phyloP scores from a whole-genome alignment of 2,113 vertebrate genomes.

The human (Homo sapiens) region DNA sequence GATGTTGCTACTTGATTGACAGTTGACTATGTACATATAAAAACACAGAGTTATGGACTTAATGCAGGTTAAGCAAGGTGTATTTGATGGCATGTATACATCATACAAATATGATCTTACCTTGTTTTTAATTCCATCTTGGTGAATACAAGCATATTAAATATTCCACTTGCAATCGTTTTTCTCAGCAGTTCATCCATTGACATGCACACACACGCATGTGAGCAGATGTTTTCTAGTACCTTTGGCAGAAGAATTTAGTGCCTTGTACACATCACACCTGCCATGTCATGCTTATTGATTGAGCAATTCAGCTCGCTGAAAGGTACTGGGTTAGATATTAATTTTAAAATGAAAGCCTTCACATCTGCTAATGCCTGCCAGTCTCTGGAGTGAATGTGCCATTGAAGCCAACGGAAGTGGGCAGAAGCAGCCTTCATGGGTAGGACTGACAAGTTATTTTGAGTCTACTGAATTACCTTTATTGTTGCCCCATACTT shows the following conservation, averaged over 20 bases:
- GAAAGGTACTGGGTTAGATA: conserved; percentile 79
- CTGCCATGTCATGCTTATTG: conserved; percentile 81
- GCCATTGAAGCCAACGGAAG: conserved; percentile 71
- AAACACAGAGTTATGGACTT: not conserved
- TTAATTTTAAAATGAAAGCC: conserved; percentile 79
- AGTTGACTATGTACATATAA: not conserved
- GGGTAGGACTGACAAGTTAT: conserved; percentile 76
- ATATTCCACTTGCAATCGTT: conserved; percentile 69
- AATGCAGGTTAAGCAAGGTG: conserved; percentile 45
- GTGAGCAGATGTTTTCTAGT: conserved; percentile 81
- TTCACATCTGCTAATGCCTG: conserved; percentile 77
- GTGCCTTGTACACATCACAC: conserved; percentile 80
- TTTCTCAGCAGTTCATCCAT: conserved; percentile 69
- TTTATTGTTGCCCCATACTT: conserved; percentile 79
- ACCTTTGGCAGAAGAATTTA: conserved; percentile 80
- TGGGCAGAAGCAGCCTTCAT: conserved; percentile 71
- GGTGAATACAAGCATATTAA: conserved; percentile 63
- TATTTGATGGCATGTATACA: conserved; percentile 39
- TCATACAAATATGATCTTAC: conserved; percentile 39
- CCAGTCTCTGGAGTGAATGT: conserved; percentile 78
- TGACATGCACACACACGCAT: conserved; percentile 76
- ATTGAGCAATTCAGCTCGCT: conserved; percentile 76
- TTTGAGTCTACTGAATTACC: conserved; percentile 80
- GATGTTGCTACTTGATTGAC: conserved; percentile 22
- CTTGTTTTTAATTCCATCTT: conserved; percentile 66